A percentile compares a stretch with the other conserved stretches of the same genome.
Conservation (phyloP, 2,113 vertebrate genomes). For the Sebastes fasciatus region DNA sequence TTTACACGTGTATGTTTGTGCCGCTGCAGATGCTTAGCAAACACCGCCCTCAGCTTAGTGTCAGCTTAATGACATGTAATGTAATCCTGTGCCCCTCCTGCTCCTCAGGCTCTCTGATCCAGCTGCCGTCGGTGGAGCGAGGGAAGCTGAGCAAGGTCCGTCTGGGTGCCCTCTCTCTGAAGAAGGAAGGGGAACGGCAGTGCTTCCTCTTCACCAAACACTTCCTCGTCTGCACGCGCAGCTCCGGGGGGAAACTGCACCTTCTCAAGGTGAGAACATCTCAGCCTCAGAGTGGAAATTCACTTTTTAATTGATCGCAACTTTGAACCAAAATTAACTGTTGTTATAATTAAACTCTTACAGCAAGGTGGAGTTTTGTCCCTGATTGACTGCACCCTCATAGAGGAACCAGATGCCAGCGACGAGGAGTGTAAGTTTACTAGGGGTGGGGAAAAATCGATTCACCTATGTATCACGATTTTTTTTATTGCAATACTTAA, state of each 20-base stretch:
- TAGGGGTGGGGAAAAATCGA: too few relatives aligned
- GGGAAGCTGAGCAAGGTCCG: constrained; percentile 98
- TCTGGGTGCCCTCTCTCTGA: constrained; percentile 94
- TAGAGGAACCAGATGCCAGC: constrained; percentile 92
- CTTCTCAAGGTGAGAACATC: constrained; percentile 90
- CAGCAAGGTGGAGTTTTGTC: constrained; percentile 98
- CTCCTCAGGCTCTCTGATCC: constrained; percentile 94
- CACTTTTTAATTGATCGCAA: neutral
- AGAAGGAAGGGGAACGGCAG: constrained; percentile 98
- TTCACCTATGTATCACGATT: too few relatives aligned
- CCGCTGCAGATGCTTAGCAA: constrained; percentile 8
- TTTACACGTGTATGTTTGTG: constrained; percentile 6
- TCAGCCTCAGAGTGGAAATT: neutral
- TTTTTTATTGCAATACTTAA: too few relatives aligned
- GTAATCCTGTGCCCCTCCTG: constrained; percentile 36
- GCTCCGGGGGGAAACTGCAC: constrained; percentile 98
- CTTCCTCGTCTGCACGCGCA: constrained; percentile 97
- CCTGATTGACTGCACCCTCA: constrained; percentile 95
- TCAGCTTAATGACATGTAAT: constrained; percentile 35
- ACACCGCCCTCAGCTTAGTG: constrained; percentile 39
- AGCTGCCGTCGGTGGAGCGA: constrained; percentile 96
- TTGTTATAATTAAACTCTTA: constrained; percentile 58
- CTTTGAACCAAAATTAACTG: neutral
- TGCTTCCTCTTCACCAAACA: constrained; percentile 99
- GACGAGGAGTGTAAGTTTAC: constrained; percentile 95